phyloP scores from a whole-genome alignment of 2,797 vertebrate species.

The Bufotes viridis region DNA sequence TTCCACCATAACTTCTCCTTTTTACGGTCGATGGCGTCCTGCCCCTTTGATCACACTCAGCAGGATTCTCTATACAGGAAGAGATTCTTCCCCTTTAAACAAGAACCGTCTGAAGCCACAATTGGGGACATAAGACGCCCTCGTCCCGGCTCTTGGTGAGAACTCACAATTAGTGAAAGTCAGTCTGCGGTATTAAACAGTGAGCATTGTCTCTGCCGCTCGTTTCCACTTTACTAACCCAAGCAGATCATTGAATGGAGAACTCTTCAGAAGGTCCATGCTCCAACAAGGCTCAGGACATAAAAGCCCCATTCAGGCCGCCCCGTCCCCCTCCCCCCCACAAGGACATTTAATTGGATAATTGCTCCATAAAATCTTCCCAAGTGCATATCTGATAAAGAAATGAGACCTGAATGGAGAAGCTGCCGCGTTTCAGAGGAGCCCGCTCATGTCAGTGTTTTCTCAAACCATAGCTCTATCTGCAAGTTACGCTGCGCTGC shows the following conservation, averaged over 20 bases:
- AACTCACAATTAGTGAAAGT: constrained; percentile 50
- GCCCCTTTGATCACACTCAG: not conserved
- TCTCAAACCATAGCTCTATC: constrained; percentile 42
- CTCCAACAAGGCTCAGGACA: constrained; percentile 68
- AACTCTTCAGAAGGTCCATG: constrained; percentile 68
- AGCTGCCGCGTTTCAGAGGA: constrained; percentile 20
- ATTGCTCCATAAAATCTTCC: constrained; percentile 70
- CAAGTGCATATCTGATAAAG: constrained; percentile 68
- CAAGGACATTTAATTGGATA: constrained; percentile 72
- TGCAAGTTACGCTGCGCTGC: constrained; percentile 49
- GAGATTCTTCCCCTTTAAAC: constrained; percentile 18
- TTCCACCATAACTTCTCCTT: not conserved
- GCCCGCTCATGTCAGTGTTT: constrained; percentile 47
- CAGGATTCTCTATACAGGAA: not conserved
- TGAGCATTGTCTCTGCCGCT: constrained; percentile 19
- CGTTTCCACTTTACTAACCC: constrained; percentile 36
- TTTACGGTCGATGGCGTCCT: not conserved
- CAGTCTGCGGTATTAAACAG: constrained; percentile 39
- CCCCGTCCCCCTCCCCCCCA: constrained; percentile 64
- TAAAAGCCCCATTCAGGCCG: constrained; percentile 74
- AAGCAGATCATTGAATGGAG: constrained; percentile 46
- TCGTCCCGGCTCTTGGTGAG: not conserved
- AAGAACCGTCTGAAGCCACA: not conserved
- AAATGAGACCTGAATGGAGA: constrained; percentile 61
- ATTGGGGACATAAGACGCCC: not conserved